phyloP scores from a whole-genome alignment of 2,113 vertebrate species.

The Lophura nycthemera region DNA sequence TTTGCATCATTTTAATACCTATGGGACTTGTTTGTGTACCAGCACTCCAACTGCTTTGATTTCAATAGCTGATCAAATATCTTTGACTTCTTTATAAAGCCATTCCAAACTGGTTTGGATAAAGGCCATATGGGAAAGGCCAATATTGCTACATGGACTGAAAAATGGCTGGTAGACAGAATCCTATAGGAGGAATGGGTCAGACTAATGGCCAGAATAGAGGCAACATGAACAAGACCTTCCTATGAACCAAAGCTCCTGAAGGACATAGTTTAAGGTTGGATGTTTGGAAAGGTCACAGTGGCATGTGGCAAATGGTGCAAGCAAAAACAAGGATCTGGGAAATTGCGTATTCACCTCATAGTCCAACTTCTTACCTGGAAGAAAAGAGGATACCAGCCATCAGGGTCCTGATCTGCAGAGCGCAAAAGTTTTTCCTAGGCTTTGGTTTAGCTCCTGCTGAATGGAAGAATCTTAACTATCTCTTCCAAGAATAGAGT shows the following conservation, averaged over 20 bases:
- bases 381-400: not conserved
- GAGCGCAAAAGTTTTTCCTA: not conserved
- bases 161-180: not conserved
- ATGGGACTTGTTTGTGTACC: not conserved
- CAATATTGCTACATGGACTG: not conserved
- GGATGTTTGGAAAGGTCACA: not conserved
- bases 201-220: not conserved
- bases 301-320: not conserved
- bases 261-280: not conserved
- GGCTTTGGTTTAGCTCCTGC: not conserved
- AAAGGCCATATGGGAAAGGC: not conserved
- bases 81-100: not conserved
- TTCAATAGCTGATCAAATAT: not conserved
- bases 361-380: not conserved
- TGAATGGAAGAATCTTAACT: not conserved
- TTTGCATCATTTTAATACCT: not conserved
- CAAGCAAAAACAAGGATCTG: rapidly evolving
- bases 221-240: not conserved
- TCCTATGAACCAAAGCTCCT: not conserved
- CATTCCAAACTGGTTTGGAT: not conserved
- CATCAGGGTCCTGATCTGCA: not conserved
- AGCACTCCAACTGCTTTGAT: not conserved
- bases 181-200: not conserved
- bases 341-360: not conserved
- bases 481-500: not conserved